Evolutionary conservation across 2,113 vertebrate species (phyloP).

Genomic region (Panthera uncia): DNA sequence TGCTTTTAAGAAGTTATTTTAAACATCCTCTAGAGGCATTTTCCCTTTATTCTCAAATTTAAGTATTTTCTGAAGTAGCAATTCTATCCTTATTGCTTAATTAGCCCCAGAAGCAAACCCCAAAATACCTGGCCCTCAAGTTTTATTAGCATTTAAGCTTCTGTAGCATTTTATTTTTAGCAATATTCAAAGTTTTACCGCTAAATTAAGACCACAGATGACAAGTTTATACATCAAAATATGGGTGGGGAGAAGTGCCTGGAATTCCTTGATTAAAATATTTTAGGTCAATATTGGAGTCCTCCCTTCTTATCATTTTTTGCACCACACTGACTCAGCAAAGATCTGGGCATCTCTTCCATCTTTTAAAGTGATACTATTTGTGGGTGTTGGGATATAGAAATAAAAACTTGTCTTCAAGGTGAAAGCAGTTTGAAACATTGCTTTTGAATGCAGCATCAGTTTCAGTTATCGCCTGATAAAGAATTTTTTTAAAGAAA

Average conservation of each 20-base stretch:
- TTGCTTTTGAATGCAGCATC: neutral
- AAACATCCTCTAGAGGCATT: conserved; percentile 4
- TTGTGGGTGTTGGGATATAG: neutral
- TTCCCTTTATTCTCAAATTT: neutral
- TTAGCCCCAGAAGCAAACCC: neutral
- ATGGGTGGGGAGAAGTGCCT: conserved; percentile 64
- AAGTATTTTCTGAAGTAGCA: conserved; percentile 16
- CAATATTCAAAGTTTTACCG: conserved; percentile 54
- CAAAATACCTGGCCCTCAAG: conserved; percentile 8
- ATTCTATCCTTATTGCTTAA: neutral
- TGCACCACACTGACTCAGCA: conserved; percentile 67
- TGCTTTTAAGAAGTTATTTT: conserved; percentile 37
- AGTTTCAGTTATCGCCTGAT: neutral
- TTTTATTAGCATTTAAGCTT: conserved; percentile 34
- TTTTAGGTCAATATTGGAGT: conserved; percentile 54
- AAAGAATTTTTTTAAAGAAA: neutral
- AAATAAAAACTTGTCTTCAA: conserved; percentile 48
- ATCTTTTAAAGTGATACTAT: conserved; percentile 47
- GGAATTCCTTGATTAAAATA: conserved; percentile 75
- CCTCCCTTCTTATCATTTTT: conserved; percentile 71
- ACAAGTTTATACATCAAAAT: conserved; percentile 57
- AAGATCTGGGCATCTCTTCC: neutral
- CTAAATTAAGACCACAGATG: conserved; percentile 50
- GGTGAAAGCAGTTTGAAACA: conserved; percentile 31
- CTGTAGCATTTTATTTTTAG: conserved; percentile 46